A percentile compares a stretch with the other conserved stretches of the same genome.
Conservation (phyloP, 30 jellyfish, hydroid and myxozoan species). For the Turritopsis rubra region DNA sequence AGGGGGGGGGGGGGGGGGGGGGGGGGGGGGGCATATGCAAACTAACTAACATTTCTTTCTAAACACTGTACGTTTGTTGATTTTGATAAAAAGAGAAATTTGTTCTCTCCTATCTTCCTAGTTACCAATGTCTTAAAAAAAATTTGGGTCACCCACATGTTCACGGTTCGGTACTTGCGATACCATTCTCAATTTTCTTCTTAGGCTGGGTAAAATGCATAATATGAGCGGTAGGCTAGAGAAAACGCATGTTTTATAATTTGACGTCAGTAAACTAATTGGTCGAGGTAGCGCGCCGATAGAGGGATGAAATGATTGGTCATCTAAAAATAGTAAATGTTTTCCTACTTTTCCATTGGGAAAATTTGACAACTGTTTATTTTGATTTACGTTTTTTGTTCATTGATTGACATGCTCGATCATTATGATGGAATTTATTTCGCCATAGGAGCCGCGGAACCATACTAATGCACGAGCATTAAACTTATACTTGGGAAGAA, state of each 20-base stretch:
- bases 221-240: background rate
- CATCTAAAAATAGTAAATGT: background rate
- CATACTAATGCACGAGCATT: background rate
- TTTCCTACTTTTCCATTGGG: background rate
- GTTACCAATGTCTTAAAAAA: too few relatives aligned
- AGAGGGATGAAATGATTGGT: background rate
- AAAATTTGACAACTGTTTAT: too few relatives aligned
- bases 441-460: background rate
- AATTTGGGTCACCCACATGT: too few relatives aligned
- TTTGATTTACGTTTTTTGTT: too few relatives aligned
- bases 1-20: too few relatives aligned
- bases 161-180: background rate
- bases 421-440: too few relatives aligned
- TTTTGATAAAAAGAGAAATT: too few relatives aligned
- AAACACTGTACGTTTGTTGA: too few relatives aligned
- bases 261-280: background rate
- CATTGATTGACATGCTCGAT: too few relatives aligned
- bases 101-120: too few relatives aligned
- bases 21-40: too few relatives aligned
- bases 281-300: background rate
- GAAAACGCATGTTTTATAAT: background rate
- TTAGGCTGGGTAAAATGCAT: background rate
- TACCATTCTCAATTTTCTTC: background rate
- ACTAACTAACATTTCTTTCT: too few relatives aligned
- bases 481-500: background rate